phyloP scores from a whole-genome alignment of 2,797 vertebrate genomes.

The Triplophysa bombifrons region DNA sequence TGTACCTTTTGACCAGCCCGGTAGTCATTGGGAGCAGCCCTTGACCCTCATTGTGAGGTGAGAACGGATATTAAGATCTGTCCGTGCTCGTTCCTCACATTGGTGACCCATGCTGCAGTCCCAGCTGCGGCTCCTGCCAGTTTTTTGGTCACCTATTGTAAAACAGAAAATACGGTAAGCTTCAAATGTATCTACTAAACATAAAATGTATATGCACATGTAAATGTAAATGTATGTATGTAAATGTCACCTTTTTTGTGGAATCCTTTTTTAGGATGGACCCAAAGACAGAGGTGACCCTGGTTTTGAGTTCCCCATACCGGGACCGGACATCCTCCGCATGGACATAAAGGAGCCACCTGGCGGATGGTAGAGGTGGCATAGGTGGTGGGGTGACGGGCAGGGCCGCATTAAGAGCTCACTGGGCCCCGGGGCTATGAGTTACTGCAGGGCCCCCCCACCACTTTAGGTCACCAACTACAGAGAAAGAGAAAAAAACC shows the following conservation, averaged over 20 bases:
- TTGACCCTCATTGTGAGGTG: constrained; percentile 5
- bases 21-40: constrained; percentile 32
- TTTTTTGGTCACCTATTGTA: constrained; percentile 7
- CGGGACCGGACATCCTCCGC: constrained; percentile 16
- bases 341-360: constrained; percentile 31
- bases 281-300: constrained; percentile 38
- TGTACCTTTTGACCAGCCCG: neutral
- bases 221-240: too few relatives aligned
- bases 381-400: too few relatives aligned
- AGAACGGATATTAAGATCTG: constrained; percentile 14
- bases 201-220: too few relatives aligned
- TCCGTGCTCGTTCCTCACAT: constrained; percentile 4
- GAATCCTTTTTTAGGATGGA: constrained; percentile 46
- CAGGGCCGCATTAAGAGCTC: too few relatives aligned
- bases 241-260: constrained; percentile 38
- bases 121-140: neutral
- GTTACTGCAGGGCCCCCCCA: too few relatives aligned
- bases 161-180: too few relatives aligned
- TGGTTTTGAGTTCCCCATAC: constrained; percentile 39
- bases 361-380: too few relatives aligned
- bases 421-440: too few relatives aligned
- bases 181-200: too few relatives aligned
- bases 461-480: too few relatives aligned
- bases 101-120: constrained; percentile 4
- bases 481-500: too few relatives aligned